Conservation (phyloP, 92 coral and sea anemone genomes). For the Epizoanthus scotinus region DNA sequence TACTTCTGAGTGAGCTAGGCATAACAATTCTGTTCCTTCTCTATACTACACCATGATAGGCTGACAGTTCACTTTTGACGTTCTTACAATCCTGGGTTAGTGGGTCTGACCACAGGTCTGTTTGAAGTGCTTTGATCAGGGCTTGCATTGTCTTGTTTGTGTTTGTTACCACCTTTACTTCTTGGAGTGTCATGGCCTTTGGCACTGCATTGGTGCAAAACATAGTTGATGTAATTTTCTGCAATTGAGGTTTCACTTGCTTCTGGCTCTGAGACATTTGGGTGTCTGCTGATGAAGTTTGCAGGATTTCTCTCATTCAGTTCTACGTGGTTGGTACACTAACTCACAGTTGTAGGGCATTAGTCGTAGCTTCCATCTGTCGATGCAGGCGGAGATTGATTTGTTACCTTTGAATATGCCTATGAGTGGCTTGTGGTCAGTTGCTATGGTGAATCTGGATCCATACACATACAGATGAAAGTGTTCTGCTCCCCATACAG, state of each 20-base stretch:
- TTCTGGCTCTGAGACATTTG: conserved; percentile 20
- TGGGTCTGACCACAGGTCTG: conserved; percentile 48
- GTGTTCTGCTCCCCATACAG: conserved; percentile 69
- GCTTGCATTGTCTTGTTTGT: conserved; percentile 37
- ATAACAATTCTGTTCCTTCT: conserved; percentile 49
- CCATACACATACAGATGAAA: conserved; percentile 61
- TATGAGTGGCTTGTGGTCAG: conserved; percentile 71
- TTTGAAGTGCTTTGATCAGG: conserved; percentile 45
- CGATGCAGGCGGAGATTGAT: conserved; percentile 58
- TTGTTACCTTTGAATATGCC: conserved; percentile 55
- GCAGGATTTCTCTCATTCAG: conserved; percentile 67
- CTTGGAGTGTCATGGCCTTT: conserved; percentile 58
- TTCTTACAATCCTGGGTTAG: conserved; percentile 43
- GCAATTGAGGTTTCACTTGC: conserved; percentile 8
- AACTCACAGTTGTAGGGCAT: conserved; percentile 59
- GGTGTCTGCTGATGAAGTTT: conserved; percentile 57
- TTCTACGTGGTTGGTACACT: conserved; percentile 54
- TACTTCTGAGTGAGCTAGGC: conserved; percentile 30
- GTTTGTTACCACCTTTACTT: conserved; percentile 57
- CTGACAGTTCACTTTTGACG: conserved; percentile 61
- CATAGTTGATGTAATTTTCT: conserved; percentile 44
- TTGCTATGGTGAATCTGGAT: conserved; percentile 48
- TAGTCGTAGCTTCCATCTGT: conserved; percentile 62
- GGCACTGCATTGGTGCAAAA: conserved; percentile 48
- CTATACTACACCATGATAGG: conserved; percentile 15